Evolutionary conservation across 2,797 vertebrate species (phyloP).

Genomic region (Rhinella marina): DNA sequence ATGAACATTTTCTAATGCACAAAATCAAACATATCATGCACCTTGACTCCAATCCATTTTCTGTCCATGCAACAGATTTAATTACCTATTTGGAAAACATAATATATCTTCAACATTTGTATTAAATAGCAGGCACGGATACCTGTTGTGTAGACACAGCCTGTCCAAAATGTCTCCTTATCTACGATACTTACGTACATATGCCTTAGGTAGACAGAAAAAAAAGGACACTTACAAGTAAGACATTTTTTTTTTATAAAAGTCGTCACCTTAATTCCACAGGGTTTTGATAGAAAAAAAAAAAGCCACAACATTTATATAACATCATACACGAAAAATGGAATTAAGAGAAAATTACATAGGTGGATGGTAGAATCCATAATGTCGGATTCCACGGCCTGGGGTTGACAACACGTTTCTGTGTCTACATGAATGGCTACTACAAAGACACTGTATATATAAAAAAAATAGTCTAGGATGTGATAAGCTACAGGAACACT

Average conservation of each 20-base stretch:
- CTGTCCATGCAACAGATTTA: conserved; percentile 98
- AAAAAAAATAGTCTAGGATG: conserved; percentile 69
- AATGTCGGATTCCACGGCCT: conserved; percentile 70
- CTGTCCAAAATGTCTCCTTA: conserved; percentile 84
- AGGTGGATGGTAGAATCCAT: conserved; percentile 69
- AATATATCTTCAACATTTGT: conserved; percentile 81
- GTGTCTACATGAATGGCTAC: conserved; percentile 73
- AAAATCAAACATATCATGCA: conserved; percentile 98
- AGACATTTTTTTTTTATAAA: conserved; percentile 83
- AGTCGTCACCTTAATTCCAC: conserved; percentile 78
- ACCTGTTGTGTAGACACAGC: conserved; percentile 83
- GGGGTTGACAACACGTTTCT: conserved; percentile 72
- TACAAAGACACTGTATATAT: conserved; percentile 73
- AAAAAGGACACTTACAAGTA: conserved; percentile 89
- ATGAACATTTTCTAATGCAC: conserved; percentile 94
- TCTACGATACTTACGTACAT: conserved; percentile 90
- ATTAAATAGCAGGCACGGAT: conserved; percentile 81
- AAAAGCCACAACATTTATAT: conserved; percentile 76
- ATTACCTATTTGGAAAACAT: conserved; percentile 88
- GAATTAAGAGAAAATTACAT: conserved; percentile 79
- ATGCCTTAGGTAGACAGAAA: conserved; percentile 83
- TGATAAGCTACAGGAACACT: conserved; percentile 76
- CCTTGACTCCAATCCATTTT: conserved; percentile 93
- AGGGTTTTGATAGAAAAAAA: conserved; percentile 74
- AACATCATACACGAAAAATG: conserved; percentile 85